These are phyloP conservation scores for Furnarius figulus DNA, from an alignment of 2,113 vertebrate species.

Conservation along the genomic window DNA sequence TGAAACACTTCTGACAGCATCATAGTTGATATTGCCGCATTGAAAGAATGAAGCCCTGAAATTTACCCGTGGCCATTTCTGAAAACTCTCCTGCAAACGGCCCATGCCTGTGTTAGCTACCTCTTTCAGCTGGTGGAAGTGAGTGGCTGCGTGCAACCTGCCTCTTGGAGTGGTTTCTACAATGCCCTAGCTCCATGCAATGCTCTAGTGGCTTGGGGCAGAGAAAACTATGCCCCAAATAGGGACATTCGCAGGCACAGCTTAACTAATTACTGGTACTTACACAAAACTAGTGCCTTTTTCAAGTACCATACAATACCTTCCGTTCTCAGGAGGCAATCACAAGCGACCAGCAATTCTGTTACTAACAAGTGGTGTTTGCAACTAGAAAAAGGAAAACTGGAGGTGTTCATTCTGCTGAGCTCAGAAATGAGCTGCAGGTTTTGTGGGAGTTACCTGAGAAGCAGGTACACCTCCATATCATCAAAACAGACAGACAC, in stretches of 20 bases:
- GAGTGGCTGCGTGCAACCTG: not conserved
- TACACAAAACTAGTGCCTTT: not conserved
- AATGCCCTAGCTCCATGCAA: not conserved
- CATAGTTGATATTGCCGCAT: not conserved
- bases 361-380: not conserved
- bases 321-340: not conserved
- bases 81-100: not conserved
- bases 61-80: not conserved
- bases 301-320: not conserved
- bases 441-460: not conserved
- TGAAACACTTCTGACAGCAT: not conserved
- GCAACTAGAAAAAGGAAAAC: not conserved
- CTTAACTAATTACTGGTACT: not conserved
- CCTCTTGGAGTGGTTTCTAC: not conserved
- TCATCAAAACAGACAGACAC: not conserved
- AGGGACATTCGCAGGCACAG: not conserved
- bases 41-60: not conserved
- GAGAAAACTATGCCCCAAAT: not conserved
- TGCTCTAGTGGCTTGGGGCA: not conserved
- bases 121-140: not conserved
- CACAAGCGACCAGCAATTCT: not conserved
- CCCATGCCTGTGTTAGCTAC: rapidly evolving
- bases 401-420: not conserved
- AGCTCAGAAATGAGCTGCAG: not conserved
- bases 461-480: not conserved